Base-by-base conservation (phyloP, 2,888 invertebrate genomes). In the Elaeidobius kamerunicus region DNA sequence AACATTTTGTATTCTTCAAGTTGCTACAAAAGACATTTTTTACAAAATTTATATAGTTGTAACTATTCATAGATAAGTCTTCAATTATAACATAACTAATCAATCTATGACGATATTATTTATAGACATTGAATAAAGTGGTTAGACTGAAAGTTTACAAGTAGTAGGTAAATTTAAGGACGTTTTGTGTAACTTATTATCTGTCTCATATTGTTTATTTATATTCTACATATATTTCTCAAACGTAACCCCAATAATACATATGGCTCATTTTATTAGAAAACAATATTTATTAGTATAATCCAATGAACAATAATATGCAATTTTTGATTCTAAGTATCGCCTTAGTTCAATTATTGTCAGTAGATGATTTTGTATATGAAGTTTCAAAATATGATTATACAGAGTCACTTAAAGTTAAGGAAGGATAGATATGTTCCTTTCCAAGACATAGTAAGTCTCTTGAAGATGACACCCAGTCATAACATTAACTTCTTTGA, bases 11-110 rank as follows among this genome's bases (percentile, higher is more conserved):
- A 34, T 34, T 19, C 34, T 19, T 40, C 23, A 40, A 35, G 20
- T 34, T 48, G 40, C 40, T 32, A 47, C 19, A 48, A 48, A 48
- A 48, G 48, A 48, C 48, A 39, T 32, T 17, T 30, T 48, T 39
- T 32, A 32, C 40, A 32, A 38, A 38, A 32, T 48, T 41, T 48
- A 48, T 32, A 18, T 34, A 43, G 43, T 32, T 34, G 19, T 20
- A 30, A 30, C 12, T 30, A 30, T 4, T 30, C 30, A 12, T 30
- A 30, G 9, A 30, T 23, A 23, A 23, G 23, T 23, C 9, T 23
- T 9, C 5, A 30, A 11, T 11, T 34, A 34, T 9, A 34, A 32
- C 34, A 19, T 43, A 36, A 45, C 20, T 44, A 18, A 44, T 19
- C 23, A 27, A 45, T 36, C 36, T 36, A 18, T 46, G 38, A 46